Evolutionary conservation across 1,140 invertebrate genomes (phyloP).

Genomic region (Antheraea mylitta): DNA sequence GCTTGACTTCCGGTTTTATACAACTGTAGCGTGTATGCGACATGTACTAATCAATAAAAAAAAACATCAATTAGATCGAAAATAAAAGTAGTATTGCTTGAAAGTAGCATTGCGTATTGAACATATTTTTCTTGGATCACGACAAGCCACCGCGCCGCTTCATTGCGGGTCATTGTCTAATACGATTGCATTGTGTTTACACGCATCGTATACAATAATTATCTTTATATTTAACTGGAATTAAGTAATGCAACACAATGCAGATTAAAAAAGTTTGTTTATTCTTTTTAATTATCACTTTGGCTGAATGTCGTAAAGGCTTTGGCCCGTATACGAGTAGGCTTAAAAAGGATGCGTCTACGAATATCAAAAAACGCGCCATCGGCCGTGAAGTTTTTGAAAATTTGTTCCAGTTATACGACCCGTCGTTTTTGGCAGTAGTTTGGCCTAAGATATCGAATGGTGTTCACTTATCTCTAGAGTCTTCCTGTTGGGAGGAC

Average conservation of each 20-base stretch:
- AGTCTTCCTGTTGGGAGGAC: conserved; percentile 60
- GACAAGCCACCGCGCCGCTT: neutral
- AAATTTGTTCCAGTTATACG: conserved; percentile 67
- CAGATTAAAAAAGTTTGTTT: conserved; percentile 30
- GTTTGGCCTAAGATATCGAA: conserved; percentile 75
- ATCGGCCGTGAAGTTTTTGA: conserved; percentile 50
- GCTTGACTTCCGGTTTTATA: neutral
- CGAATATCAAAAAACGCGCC: conserved; percentile 32
- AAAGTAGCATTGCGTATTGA: neutral
- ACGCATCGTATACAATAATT: conserved; percentile 11
- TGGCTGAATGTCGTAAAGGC: conserved; percentile 28
- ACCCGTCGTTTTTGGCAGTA: conserved; percentile 68
- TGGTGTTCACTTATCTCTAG: conserved; percentile 63
- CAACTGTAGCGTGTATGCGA: neutral
- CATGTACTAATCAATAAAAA: neutral
- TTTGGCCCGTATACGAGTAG: conserved; percentile 30
- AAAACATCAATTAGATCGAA: neutral
- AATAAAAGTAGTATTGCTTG: neutral
- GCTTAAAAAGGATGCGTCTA: conserved; percentile 39
- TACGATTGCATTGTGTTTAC: conserved; percentile 8
- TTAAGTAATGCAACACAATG: conserved; percentile 20
- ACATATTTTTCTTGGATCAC: neutral
- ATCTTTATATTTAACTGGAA: neutral
- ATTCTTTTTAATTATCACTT: conserved; percentile 39
- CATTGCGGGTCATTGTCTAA: conserved; percentile 1